Conservation (phyloP, 2,888 invertebrate genomes). For the Crepidodera aurea region DNA sequence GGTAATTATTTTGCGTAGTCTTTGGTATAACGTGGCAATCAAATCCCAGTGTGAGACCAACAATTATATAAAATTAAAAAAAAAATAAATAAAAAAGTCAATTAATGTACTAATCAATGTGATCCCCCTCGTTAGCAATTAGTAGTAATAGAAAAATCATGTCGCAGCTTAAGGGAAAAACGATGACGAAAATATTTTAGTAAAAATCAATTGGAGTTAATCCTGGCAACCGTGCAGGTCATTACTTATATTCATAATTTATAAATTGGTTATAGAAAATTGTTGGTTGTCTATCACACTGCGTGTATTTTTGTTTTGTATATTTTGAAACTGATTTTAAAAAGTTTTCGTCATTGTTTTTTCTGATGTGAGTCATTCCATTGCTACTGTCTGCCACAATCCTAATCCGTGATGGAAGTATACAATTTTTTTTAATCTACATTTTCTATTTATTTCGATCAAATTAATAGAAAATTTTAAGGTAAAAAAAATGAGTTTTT, state of each 20-base stretch:
- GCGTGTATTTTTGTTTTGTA: neutral
- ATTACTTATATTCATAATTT: neutral
- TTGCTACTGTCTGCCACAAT: conserved; percentile 39
- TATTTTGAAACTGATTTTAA: neutral
- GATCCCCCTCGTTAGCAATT: conserved; percentile 32
- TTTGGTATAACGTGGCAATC: conserved; percentile 32
- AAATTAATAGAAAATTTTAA: neutral
- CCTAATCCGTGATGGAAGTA: conserved; percentile 42
- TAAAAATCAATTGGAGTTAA: neutral
- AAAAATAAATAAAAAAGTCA: conserved; percentile 35
- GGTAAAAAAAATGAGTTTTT: too few species aligned
- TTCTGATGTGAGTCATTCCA: conserved; percentile 34
- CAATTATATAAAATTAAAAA: conserved; percentile 29
- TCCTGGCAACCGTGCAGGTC: neutral
- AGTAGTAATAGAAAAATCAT: conserved; percentile 33
- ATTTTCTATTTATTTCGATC: neutral
- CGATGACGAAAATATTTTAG: conserved; percentile 16
- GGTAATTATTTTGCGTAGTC: conserved; percentile 8
- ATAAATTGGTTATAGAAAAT: neutral
- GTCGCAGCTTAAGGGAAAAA: conserved; percentile 6
- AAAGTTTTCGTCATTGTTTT: conserved; percentile 18
- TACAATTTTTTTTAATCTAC: conserved; percentile 15
- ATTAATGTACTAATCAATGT: conserved; percentile 38
- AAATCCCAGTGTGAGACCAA: conserved; percentile 38
- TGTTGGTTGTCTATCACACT: neutral